Conservation (phyloP, 2,797 vertebrate species). For the Molossus alvarezi region DNA sequence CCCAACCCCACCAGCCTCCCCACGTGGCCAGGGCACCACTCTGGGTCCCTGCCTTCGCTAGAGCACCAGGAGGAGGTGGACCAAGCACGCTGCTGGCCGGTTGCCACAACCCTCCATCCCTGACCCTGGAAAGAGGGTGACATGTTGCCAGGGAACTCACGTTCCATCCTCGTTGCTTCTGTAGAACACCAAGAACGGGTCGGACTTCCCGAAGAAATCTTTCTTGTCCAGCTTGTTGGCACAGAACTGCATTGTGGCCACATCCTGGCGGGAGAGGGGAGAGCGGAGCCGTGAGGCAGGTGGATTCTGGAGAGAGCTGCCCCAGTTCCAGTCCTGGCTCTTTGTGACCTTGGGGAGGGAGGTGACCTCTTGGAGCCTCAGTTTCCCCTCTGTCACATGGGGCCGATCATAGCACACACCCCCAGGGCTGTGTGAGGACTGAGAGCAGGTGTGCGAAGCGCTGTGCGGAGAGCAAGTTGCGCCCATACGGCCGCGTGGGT, state of each 20-base stretch:
- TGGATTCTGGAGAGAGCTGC: background rate
- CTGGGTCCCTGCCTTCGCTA: background rate
- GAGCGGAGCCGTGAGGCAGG: background rate
- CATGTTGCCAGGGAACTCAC: conserved; percentile 89
- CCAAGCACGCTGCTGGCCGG: background rate
- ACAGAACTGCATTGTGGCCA: conserved; percentile 97
- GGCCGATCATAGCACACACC: background rate
- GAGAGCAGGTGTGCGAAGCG: background rate
- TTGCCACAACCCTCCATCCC: background rate
- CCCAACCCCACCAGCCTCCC: background rate
- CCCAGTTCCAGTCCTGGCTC: background rate
- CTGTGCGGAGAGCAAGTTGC: accelerated
- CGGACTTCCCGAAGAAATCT: conserved; percentile 98
- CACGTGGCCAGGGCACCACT: accelerated
- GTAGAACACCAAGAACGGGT: conserved; percentile 98
- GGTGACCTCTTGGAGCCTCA: background rate
- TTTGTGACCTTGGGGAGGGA: background rate
- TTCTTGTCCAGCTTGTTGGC: conserved; percentile 99
- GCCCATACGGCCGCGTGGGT: accelerated
- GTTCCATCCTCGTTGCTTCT: conserved; percentile 98
- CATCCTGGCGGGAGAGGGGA: conserved; percentile 91
- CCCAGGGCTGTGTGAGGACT: background rate
- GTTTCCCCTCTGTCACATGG: background rate
- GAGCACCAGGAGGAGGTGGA: background rate
- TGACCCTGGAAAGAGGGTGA: accelerated